phyloP scores from a whole-genome alignment of 23 tunicate species.

The Botrylloides violaceus region DNA sequence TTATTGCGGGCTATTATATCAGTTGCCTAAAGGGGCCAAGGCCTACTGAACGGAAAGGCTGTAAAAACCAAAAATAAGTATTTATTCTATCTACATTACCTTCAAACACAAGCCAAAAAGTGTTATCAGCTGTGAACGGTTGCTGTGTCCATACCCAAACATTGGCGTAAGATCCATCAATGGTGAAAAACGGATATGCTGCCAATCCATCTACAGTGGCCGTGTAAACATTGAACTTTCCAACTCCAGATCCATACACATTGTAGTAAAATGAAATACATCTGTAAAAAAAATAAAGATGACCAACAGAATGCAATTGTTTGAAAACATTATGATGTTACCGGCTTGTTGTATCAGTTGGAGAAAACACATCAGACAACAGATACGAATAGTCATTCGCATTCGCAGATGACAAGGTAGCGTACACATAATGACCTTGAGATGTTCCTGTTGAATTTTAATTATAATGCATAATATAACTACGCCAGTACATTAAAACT shows the following conservation, averaged over 20 bases:
- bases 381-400: conserved; percentile 40
- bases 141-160: conserved; percentile 42
- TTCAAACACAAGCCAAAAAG: conserved; percentile 85
- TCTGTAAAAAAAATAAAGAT: conserved; percentile 17
- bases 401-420: conserved; percentile 33
- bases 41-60: too few species aligned
- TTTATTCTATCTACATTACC: conserved; percentile 20
- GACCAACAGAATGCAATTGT: background rate
- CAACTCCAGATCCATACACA: conserved; percentile 77
- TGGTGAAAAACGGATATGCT: conserved; percentile 15
- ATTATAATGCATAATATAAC: too few species aligned
- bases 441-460: conserved; percentile 53
- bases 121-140: conserved; percentile 4
- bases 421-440: conserved; percentile 50
- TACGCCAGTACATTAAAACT: too few species aligned
- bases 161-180: conserved; percentile 46
- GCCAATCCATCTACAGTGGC: conserved; percentile 28
- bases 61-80: too few species aligned
- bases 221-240: conserved; percentile 44
- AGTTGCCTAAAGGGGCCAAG: too few species aligned
- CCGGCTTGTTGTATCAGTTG: background rate
- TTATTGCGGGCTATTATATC: too few species aligned
- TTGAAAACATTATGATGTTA: background rate
- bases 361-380: conserved; percentile 44
- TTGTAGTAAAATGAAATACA: conserved; percentile 85